These are phyloP conservation scores for Agrochola circellaris DNA, from an alignment of 2,888 invertebrate species.

Conservation along the genomic window DNA sequence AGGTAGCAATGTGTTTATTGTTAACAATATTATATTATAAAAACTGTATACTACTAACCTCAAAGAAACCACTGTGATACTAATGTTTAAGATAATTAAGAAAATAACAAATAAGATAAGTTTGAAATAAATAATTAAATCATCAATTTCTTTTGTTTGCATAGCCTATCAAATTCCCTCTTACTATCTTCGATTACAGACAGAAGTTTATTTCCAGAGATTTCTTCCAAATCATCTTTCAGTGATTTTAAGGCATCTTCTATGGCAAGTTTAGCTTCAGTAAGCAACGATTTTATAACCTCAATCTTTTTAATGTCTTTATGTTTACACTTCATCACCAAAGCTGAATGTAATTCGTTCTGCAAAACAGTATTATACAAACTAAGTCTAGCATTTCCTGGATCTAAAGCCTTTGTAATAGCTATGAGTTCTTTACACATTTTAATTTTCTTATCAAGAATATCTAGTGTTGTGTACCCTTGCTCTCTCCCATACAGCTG, in stretches of 20 bases:
- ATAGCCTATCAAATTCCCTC: constrained; percentile 85
- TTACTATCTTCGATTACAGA: constrained; percentile 87
- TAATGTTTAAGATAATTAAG: constrained; percentile 62
- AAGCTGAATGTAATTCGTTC: constrained; percentile 92
- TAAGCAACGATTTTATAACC: constrained; percentile 82
- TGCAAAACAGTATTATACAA: constrained; percentile 95
- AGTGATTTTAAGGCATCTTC: constrained; percentile 84
- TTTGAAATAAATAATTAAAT: constrained; percentile 30
- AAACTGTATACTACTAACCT: constrained; percentile 47
- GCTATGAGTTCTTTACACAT: constrained; percentile 92
- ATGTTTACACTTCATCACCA: constrained; percentile 88
- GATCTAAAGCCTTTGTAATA: constrained; percentile 92
- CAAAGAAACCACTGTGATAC: constrained; percentile 78
- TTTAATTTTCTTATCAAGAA: constrained; percentile 92
- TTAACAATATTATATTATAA: background rate
- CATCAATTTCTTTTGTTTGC: constrained; percentile 82
- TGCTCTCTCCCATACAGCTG: constrained; percentile 94
- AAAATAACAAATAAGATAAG: constrained; percentile 1
- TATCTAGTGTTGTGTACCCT: constrained; percentile 91
- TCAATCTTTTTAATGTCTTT: constrained; percentile 75
- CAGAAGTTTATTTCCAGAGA: constrained; percentile 89
- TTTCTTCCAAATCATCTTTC: constrained; percentile 89
- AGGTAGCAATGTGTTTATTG: background rate
- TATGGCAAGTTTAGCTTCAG: constrained; percentile 87
- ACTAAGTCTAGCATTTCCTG: constrained; percentile 93